A percentile compares a stretch with the other conserved stretches of the same genome.
Evolutionary conservation across 2,888 invertebrate species (phyloP).

Genomic region (Baronia brevicornis): DNA sequence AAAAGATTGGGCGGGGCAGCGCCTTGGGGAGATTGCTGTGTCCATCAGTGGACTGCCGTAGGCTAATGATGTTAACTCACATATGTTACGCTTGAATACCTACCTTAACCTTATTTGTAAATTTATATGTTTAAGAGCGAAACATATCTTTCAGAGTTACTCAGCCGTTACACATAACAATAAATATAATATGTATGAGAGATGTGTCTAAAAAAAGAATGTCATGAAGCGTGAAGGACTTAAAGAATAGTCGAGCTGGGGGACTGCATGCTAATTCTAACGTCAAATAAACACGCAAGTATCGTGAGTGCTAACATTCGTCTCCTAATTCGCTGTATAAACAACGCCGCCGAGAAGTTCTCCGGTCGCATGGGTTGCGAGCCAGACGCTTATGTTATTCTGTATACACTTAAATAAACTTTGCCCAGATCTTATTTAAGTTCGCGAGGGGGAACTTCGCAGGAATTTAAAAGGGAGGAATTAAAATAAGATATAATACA

Average conservation of each 20-base stretch:
- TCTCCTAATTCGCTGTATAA: conserved; percentile 51
- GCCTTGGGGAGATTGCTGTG: too few relatives aligned
- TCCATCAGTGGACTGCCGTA: too few relatives aligned
- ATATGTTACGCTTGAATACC: too few relatives aligned
- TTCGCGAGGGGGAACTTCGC: conserved; percentile 30
- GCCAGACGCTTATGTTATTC: conserved; percentile 34
- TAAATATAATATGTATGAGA: conserved; percentile 6
- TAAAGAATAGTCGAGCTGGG: conserved; percentile 19
- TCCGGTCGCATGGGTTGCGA: conserved; percentile 31
- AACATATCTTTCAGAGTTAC: too few relatives aligned
- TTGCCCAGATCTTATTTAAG: conserved; percentile 57
- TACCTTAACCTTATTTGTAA: too few relatives aligned
- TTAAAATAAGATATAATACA: conserved; percentile 14
- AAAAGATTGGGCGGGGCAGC: too few relatives aligned
- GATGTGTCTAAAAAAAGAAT: conserved; percentile 3
- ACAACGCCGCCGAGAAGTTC: conserved; percentile 36
- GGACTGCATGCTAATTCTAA: conserved; percentile 46
- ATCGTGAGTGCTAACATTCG: conserved; percentile 31
- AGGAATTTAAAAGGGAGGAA: conserved; percentile 18
- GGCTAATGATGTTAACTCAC: too few relatives aligned
- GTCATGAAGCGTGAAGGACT: conserved; percentile 3
- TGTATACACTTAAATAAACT: conserved; percentile 54
- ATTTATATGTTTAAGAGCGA: too few relatives aligned
- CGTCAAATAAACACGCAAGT: conserved; percentile 47
- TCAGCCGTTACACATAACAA: too few relatives aligned